phyloP scores from a whole-genome alignment of 2,888 invertebrate species.

The Tyria jacobaeae region DNA sequence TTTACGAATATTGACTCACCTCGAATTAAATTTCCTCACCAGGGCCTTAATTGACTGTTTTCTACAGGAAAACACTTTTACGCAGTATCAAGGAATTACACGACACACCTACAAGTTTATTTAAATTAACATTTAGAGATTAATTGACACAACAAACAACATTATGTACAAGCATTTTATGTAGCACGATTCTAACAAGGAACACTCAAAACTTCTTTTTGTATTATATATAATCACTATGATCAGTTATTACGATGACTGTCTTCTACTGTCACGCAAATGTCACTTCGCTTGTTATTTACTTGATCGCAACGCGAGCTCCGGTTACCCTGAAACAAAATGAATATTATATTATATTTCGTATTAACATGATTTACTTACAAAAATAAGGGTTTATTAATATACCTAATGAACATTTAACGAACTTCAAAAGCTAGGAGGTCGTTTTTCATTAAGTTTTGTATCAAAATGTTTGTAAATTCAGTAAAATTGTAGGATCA shows the following conservation, averaged over 20 bases:
- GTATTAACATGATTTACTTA: conserved; percentile 3
- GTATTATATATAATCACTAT: conserved; percentile 59
- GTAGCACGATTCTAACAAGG: conserved; percentile 33
- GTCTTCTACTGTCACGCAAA: conserved; percentile 65
- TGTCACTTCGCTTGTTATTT: conserved; percentile 61
- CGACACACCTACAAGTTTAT: conserved; percentile 36
- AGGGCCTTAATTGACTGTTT: conserved; percentile 34
- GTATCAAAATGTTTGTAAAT: not conserved
- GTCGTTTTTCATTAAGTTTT: not conserved
- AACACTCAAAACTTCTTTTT: conserved; percentile 43
- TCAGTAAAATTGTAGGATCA: not conserved
- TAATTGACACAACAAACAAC: conserved; percentile 37
- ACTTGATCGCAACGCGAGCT: conserved; percentile 47
- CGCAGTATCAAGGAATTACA: conserved; percentile 39
- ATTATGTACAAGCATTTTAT: conserved; percentile 42
- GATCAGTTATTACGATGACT: conserved; percentile 58
- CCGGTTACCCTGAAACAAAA: conserved; percentile 59
- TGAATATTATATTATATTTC: conserved; percentile 40
- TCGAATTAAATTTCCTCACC: conserved; percentile 27
- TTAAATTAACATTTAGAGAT: conserved; percentile 32
- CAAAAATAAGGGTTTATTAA: not conserved
- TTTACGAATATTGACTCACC: conserved; percentile 34
- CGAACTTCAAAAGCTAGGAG: not conserved
- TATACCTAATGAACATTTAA: not conserved
- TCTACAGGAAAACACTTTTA: conserved; percentile 41